Evolutionary conservation across 2,113 vertebrate species (phyloP).

Genomic region (Sceloporus undulatus): DNA sequence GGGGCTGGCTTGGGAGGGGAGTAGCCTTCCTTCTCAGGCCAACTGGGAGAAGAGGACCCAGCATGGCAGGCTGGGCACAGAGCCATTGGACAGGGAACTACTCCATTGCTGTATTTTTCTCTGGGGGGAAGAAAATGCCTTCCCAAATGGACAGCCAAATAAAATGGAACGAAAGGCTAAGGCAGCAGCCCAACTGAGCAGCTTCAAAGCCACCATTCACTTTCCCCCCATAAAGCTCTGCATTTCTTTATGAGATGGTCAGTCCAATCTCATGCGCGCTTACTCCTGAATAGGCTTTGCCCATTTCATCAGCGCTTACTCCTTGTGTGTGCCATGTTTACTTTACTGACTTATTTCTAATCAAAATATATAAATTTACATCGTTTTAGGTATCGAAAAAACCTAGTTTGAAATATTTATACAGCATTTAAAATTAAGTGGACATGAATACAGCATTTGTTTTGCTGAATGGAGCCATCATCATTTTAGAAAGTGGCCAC

Average conservation of each 20-base stretch:
- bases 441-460: background rate
- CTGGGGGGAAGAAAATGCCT: background rate
- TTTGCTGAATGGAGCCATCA: background rate
- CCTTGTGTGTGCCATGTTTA: too few relatives aligned
- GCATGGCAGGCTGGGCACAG: too few relatives aligned
- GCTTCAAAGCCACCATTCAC: background rate
- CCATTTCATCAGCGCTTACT: background rate
- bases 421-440: background rate
- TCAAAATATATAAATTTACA: background rate
- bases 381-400: background rate
- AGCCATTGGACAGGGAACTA: too few relatives aligned
- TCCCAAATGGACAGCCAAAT: background rate
- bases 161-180: too few relatives aligned
- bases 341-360: background rate
- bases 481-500: background rate
- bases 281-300: background rate
- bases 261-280: background rate
- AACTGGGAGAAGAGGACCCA: too few relatives aligned
- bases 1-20: too few relatives aligned
- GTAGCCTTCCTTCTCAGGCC: too few relatives aligned
- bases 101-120: background rate
- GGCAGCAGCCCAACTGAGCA: too few relatives aligned
- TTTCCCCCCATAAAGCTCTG: background rate
- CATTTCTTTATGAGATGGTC: background rate
- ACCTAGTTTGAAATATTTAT: background rate